Percentiles rank a stretch among this genome's conserved stretches.
Evolutionary conservation across 2,888 invertebrate species (phyloP).

Genomic region (Ornithoptera priamus): DNA sequence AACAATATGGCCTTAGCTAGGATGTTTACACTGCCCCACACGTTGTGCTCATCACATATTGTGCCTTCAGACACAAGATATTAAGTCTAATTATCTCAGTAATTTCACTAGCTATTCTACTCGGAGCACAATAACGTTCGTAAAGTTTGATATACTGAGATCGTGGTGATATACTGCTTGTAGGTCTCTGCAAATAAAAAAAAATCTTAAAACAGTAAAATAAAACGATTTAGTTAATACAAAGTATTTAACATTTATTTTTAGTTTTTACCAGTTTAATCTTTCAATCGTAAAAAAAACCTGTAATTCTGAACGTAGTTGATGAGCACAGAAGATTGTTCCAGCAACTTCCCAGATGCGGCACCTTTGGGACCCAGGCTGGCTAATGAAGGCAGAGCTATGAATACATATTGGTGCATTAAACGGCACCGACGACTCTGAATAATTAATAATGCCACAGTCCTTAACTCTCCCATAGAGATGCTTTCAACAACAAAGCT

Average conservation of each 20-base stretch:
- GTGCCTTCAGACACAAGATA: no score
- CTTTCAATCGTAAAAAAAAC: neutral
- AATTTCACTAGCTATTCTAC: no score
- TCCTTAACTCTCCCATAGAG: slow-evolving; percentile 48
- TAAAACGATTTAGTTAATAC: no score
- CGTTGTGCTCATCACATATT: no score
- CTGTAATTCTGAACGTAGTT: neutral
- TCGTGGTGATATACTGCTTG: no score
- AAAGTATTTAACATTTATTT: neutral
- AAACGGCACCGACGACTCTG: slow-evolving; percentile 52
- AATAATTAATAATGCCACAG: slow-evolving; percentile 61
- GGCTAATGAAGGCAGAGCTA: slow-evolving; percentile 60
- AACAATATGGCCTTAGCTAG: no score
- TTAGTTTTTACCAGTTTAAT: neutral
- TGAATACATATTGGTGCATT: slow-evolving; percentile 74
- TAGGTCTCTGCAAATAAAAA: no score
- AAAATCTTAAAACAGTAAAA: no score
- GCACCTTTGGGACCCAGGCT: slow-evolving; percentile 42
- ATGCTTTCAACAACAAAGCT: slow-evolving; percentile 24
- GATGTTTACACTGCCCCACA: no score
- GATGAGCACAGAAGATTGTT: slow-evolving; percentile 44
- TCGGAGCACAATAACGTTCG: no score
- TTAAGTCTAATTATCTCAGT: no score
- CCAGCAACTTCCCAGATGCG: slow-evolving; percentile 39
- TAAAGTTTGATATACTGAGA: no score